Base-by-base conservation (phyloP, 2,888 invertebrate genomes). In the Pyralis farinalis region DNA sequence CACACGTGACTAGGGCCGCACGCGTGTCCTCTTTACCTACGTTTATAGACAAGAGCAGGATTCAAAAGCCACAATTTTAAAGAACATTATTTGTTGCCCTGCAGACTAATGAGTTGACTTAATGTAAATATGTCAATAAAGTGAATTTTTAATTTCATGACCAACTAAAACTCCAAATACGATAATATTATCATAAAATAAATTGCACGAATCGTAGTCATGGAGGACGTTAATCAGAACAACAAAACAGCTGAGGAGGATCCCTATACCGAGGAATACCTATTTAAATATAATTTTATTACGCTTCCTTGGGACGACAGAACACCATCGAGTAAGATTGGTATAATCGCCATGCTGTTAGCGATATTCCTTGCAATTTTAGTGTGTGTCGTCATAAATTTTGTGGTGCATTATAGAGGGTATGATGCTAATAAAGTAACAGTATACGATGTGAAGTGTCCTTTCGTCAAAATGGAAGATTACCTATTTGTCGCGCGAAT, bases 261-360 rank as follows among this genome's bases (percentile, higher is more conserved):
- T 9, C 49, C 45, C n/a, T 55, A 63, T 11, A 43, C 43, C 3
- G 63, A 71, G 39, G 54, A 68, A 39, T 58, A 69, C 40, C 64
- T 71, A 43, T 83, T 68, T 45, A 55, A 58, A 44, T 77, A 67
- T 47, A 75, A 79, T 61, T 85, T 85, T 49, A 57, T 85, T 22
- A 71, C 68, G 40, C 66, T 41, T 10, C 85, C 86, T 7, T 87
- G 86, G 86, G 85, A 85, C 38, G 77, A 82, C 39, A 68, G 86
- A 8, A 56, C 81, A 3, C 53, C 48, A 7, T 70, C 49, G 46
- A 86, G 80, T 53, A 84, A 84, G 72, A 48, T 67, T 30, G 66
- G 73, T 5, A 74, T 84, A 8, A 45, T 78, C 27, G 40, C 63
- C 33, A 55, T 86, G 40, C 53, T 85, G 6, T 16, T 65, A 11